Conservation (phyloP, 2,888 invertebrate genomes). For the Andrena bucephala region DNA sequence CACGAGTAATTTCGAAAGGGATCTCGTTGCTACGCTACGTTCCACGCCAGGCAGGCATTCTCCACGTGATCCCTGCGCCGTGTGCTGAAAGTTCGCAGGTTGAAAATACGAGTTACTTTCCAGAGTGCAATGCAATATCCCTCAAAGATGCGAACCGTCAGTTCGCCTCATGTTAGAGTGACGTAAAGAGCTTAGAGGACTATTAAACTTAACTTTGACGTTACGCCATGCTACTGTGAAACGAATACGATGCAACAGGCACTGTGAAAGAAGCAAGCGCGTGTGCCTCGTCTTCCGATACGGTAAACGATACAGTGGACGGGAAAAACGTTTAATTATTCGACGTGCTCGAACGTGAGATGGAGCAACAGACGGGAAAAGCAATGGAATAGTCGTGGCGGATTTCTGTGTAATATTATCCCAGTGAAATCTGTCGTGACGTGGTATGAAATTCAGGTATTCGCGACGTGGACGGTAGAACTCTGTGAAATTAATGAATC, state of each 20-base stretch:
- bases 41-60: neutral
- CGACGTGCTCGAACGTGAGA: too few relatives aligned
- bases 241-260: conserved; percentile 1
- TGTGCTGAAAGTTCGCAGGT: neutral
- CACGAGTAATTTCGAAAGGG: conserved; percentile 10
- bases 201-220: conserved; percentile 33
- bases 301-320: neutral
- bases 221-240: conserved; percentile 23
- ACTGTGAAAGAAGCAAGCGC: neutral
- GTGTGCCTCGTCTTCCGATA: neutral
- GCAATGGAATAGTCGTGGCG: neutral
- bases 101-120: conserved; percentile 21
- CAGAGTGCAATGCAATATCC: conserved; percentile 5
- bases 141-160: conserved; percentile 2
- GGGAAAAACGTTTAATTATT: conserved; percentile 17
- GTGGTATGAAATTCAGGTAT: neutral
- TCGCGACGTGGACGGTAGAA: neutral
- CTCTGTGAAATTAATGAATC: neutral
- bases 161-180: conserved; percentile 9
- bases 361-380: neutral
- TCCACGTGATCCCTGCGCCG: neutral
- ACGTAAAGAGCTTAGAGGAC: conserved; percentile 30
- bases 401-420: neutral
- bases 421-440: conserved; percentile 1
- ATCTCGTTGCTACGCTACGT: neutral